These are phyloP conservation scores for Pelosia muscerda DNA, from an alignment of 2,888 invertebrate species.

Conservation along the genomic window DNA sequence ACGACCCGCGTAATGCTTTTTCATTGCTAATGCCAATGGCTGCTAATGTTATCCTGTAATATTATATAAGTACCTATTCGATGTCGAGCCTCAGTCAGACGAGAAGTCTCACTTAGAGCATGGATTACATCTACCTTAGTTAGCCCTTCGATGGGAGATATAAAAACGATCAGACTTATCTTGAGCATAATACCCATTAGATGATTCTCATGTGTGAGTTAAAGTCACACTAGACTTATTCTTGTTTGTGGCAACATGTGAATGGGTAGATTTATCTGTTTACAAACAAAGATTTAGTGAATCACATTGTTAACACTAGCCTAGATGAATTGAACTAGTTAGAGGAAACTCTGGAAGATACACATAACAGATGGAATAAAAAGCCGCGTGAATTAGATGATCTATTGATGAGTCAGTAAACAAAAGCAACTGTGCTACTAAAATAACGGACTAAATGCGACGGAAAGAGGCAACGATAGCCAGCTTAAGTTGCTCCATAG, in stretches of 20 bases:
- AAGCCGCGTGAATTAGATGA: not conserved
- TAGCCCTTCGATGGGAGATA: no score
- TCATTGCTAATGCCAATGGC: not conserved
- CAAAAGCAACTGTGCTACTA: not conserved
- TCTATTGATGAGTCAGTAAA: not conserved
- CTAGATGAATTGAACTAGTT: not conserved
- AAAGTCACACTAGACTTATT: slow-evolving; percentile 5
- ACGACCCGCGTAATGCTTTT: not conserved
- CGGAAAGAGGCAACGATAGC: not conserved
- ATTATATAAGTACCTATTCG: not conserved
- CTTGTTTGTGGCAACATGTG: slow-evolving; percentile 23
- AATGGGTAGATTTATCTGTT: slow-evolving; percentile 31
- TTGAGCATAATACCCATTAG: no score
- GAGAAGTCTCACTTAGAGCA: not conserved
- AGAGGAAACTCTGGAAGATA: not conserved
- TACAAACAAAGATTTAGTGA: slow-evolving; percentile 17
- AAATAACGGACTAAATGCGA: no score
- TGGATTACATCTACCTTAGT: not conserved
- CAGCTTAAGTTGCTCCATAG: not conserved
- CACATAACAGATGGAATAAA: not conserved
- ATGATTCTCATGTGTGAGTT: no score
- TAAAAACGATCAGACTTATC: no score
- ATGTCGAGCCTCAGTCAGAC: not conserved
- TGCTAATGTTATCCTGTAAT: not conserved
- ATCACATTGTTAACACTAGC: slow-evolving; percentile 8